These are phyloP conservation scores for Conopomorpha cramerella DNA, from an alignment of 1,140 invertebrate species.

Conservation along the genomic window DNA sequence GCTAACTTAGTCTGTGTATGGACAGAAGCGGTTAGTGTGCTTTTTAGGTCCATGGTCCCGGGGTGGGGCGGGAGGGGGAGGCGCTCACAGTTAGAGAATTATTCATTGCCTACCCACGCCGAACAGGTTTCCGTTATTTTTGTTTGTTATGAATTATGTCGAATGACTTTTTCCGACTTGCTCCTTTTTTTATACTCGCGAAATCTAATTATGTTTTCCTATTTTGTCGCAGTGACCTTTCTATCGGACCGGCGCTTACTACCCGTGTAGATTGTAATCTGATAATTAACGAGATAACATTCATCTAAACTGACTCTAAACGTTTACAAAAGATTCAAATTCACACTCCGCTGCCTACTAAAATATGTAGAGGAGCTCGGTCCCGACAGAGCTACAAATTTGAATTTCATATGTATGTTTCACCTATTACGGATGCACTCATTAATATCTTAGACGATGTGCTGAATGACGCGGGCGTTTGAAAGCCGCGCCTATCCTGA, in stretches of 20 bases:
- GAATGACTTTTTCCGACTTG: constrained; percentile 53
- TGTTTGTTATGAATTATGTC: constrained; percentile 59
- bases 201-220: no score
- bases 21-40: constrained; percentile 45
- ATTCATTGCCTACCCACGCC: constrained; percentile 55
- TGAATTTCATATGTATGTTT: constrained; percentile 60
- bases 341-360: constrained; percentile 53
- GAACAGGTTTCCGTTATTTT: constrained; percentile 54
- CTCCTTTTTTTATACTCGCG: no score
- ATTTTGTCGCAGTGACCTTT: no score
- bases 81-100: constrained; percentile 55
- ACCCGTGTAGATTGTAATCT: no score
- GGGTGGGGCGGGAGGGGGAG: constrained; percentile 26
- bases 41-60: constrained; percentile 46
- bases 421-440: constrained; percentile 57
- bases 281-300: constrained; percentile 26
- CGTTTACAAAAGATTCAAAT: constrained; percentile 56
- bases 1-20: constrained; percentile 54
- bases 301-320: constrained; percentile 30
- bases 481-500: no score
- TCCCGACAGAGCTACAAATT: constrained; percentile 49
- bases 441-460: constrained; percentile 58
- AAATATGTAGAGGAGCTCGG: constrained; percentile 52
- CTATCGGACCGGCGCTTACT: no score
- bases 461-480: constrained; percentile 17